Evolutionary conservation across 2,888 invertebrate species (phyloP).

Genomic region (Lasioglossum malachurum): DNA sequence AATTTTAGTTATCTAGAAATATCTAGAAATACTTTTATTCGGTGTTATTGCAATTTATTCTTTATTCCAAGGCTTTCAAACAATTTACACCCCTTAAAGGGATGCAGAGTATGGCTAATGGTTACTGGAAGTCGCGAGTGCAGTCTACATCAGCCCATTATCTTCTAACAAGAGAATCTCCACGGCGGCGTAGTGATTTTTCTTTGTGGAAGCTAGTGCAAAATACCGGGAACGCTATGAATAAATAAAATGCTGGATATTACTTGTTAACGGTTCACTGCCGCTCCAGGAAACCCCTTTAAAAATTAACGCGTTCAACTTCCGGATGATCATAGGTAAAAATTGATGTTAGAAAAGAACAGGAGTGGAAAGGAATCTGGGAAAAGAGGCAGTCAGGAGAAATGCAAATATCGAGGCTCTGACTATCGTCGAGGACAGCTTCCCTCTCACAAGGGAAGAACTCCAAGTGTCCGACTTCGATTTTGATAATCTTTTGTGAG

Average conservation of each 20-base stretch:
- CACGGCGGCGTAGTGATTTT: neutral
- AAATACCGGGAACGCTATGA: neutral
- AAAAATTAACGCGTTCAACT: neutral
- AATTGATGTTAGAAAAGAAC: neutral
- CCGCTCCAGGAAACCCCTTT: neutral
- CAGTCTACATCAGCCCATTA: neutral
- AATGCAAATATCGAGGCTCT: too few relatives aligned
- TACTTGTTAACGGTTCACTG: neutral
- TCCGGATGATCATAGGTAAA: neutral
- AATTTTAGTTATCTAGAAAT: too few relatives aligned
- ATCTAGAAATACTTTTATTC: neutral
- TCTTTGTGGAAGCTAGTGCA: neutral
- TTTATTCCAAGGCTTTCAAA: neutral
- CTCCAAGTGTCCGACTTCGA: too few relatives aligned
- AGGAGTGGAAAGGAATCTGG: too few relatives aligned
- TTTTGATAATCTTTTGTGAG: too few relatives aligned
- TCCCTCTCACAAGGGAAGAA: too few relatives aligned
- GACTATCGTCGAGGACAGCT: too few relatives aligned
- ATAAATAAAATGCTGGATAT: neutral
- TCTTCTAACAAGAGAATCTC: neutral
- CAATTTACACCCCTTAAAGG: neutral
- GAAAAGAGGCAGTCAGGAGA: too few relatives aligned
- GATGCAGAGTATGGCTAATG: neutral
- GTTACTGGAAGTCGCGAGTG: neutral
- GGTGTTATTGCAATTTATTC: neutral